A percentile compares a stretch with the other conserved stretches of the same genome.
phyloP scores from a whole-genome alignment of 2,888 invertebrate species.

The Orthonychiurus folsomi region DNA sequence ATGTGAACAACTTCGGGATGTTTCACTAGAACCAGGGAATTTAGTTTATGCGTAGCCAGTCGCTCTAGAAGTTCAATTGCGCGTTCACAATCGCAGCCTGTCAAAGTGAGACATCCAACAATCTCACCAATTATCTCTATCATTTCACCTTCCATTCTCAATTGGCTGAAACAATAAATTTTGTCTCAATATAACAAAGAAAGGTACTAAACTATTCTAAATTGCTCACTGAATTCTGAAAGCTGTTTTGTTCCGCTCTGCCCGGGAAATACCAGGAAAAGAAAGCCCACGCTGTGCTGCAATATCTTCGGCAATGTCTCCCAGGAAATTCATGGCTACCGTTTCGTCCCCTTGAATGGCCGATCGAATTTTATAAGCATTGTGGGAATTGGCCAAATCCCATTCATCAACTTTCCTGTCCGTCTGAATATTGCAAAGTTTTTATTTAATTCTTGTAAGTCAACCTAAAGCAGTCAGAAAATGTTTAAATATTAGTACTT shows the following conservation, averaged over 20 bases:
- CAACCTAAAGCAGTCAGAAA: background rate
- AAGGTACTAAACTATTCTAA: too few species aligned
- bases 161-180: constrained; percentile 42
- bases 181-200: too few species aligned
- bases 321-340: constrained; percentile 51
- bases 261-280: too few species aligned
- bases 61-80: constrained; percentile 63
- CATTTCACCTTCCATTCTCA: constrained; percentile 38
- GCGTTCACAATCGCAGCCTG: constrained; percentile 61
- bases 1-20: constrained; percentile 67
- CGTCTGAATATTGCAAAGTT: constrained; percentile 48
- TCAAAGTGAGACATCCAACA: constrained; percentile 49
- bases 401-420: constrained; percentile 57
- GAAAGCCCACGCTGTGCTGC: too few species aligned
- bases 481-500: constrained; percentile 3
- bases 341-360: constrained; percentile 48
- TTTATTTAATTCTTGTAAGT: background rate
- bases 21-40: constrained; percentile 68
- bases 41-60: constrained; percentile 50
- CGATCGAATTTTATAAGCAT: constrained; percentile 54
- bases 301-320: too few species aligned
- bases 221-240: too few species aligned
- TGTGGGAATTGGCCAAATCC: constrained; percentile 56
- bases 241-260: too few species aligned
- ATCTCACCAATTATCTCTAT: constrained; percentile 40